Conservation (phyloP, 2,888 invertebrate genomes). For the Spicauda simplicius region DNA sequence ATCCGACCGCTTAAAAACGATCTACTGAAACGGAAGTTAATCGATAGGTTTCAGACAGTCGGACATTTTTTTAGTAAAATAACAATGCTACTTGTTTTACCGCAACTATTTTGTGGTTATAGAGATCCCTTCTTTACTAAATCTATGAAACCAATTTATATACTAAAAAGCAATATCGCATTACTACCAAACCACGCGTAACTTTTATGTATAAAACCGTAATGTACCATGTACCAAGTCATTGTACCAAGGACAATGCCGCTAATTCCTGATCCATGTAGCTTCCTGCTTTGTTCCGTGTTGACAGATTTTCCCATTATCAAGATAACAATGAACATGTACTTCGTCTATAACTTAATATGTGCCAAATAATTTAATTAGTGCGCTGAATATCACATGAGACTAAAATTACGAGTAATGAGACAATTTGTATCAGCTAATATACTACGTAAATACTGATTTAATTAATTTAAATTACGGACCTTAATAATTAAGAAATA, state of each 20-base stretch:
- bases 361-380: conserved; percentile 26
- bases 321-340: conserved; percentile 33
- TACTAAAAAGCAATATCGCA: conserved; percentile 2
- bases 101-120: too few species aligned
- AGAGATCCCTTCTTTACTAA: neutral
- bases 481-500: too few species aligned
- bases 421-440: too few species aligned
- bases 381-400: neutral
- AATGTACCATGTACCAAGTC: conserved; percentile 28
- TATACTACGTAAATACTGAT: too few species aligned
- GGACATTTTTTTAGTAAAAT: too few species aligned
- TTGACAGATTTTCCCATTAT: conserved; percentile 37
- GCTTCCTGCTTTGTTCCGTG: conserved; percentile 36
- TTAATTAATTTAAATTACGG: too few species aligned
- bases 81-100: too few species aligned
- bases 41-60: too few species aligned
- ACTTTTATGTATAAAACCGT: conserved; percentile 33
- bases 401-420: too few species aligned
- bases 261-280: conserved; percentile 38
- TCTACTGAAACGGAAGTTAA: too few species aligned
- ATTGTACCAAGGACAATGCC: conserved; percentile 37
- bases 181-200: conserved; percentile 27
- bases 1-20: too few species aligned
- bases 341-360: conserved; percentile 23
- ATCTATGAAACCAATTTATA: neutral